Conservation (phyloP, 2,113 vertebrate species). For the Actenoides lindsayi region DNA sequence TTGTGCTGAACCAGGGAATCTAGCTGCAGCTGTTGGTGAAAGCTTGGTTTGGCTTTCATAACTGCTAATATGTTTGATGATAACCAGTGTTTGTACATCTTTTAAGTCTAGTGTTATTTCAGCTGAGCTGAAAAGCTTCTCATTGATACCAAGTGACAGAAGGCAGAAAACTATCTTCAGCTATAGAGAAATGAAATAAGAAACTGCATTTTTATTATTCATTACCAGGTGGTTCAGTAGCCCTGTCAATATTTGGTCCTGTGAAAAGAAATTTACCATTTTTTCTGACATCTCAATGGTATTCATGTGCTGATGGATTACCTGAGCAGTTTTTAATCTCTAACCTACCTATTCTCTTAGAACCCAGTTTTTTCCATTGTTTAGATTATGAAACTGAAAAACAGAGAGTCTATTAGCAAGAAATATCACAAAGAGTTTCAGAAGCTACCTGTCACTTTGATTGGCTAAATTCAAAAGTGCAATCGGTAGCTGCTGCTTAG, state of each 20-base stretch:
- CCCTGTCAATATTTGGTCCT: not conserved
- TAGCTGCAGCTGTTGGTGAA: constrained; percentile 9
- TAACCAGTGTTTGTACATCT: not conserved
- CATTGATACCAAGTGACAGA: not conserved
- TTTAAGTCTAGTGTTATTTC: constrained; percentile 14
- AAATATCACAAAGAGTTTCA: not conserved
- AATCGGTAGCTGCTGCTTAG: not conserved
- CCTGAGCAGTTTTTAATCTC: not conserved
- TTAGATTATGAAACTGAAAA: not conserved
- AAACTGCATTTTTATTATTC: not conserved
- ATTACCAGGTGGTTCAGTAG: not conserved
- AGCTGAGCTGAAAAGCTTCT: constrained; percentile 14
- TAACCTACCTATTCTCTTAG: not conserved
- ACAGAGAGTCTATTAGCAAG: not conserved
- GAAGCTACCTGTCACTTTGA: not conserved
- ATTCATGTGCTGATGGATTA: not conserved
- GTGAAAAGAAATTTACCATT: not conserved
- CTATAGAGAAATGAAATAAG: not conserved
- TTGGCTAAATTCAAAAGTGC: not conserved
- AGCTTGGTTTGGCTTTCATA: constrained; percentile 8
- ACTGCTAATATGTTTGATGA: constrained; percentile 15
- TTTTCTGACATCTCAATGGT: not conserved
- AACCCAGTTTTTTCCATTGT: not conserved
- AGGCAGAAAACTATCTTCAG: constrained; percentile 2
- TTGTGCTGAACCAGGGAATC: not conserved